Evolutionary conservation across 2,113 vertebrate genomes (phyloP), one percentile per base, ranked within the genome.

Genomic region (Rattus rattus): DNA sequence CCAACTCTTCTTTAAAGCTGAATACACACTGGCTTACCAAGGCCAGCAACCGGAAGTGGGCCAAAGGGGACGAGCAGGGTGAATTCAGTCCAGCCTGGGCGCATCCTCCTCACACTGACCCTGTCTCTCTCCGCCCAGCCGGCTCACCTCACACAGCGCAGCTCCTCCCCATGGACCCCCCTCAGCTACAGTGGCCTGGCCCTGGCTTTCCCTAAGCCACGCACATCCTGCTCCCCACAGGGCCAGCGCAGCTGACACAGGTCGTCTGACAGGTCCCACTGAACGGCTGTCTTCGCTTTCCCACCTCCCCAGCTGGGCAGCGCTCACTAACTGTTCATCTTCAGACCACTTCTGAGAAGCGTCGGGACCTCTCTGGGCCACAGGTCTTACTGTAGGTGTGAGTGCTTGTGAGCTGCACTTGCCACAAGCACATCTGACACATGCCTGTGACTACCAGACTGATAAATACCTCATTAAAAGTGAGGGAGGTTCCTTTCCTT

Each of bases 1-100:
- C n/a, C 94, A 92, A 63, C 20, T 61, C 70, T 93, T 90, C 63
- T 93, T 93, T 73, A 96, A 19, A 85, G 43, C 7, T 81, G 95
- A 94, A 72, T 33, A 81, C 0, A 36, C 19, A 26, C 36, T 84
- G 19, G 75, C 61, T 92, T 81, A 49, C 69, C 56, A 88, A 77
- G 59, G 47, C 72, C 1, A 7, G n/a, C 36, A 8, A 10, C 1
- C 47, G 9, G 43, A 75, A 95, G n/a, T 69, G 24, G 73, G 7
- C 52, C 69, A 88, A 80, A 83, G 36, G 36, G 28, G 43, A 92
- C 11, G 11, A 22, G 80, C 85, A 5, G 13, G 43, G 81, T 19
- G 59, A 17, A 5, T 17, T 28, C 36, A 26, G 56, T 43, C 12
- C 81, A 93, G 47, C 52, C 80, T 24, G 14, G 47, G 88, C 36